Conservation (phyloP, 2,113 vertebrate genomes). For the Hemichromis elongatus region DNA sequence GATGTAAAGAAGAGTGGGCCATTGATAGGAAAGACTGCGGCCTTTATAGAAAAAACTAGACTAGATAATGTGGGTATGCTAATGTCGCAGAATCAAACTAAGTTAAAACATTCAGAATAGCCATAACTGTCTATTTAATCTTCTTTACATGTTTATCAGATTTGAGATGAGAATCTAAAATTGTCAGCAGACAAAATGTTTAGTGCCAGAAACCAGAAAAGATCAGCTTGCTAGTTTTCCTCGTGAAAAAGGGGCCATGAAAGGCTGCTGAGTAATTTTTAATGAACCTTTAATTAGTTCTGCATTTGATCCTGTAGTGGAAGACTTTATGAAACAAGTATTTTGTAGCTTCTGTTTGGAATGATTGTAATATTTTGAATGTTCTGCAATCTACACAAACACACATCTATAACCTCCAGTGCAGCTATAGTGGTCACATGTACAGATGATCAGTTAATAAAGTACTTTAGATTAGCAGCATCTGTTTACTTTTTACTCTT, state of each 20-base stretch:
- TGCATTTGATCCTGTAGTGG: fast-evolving
- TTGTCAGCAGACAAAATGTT: background rate
- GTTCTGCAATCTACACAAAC: background rate
- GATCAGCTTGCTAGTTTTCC: background rate
- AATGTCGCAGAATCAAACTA: fast-evolving
- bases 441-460: background rate
- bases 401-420: background rate
- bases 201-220: background rate
- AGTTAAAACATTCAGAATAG: background rate
- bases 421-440: background rate
- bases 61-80: background rate
- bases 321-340: background rate
- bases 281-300: background rate
- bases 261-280: background rate
- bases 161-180: background rate
- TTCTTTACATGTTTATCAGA: background rate
- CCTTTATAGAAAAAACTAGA: background rate
- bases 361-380: background rate
- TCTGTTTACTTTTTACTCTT: background rate
- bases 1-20: background rate
- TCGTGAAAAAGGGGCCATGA: fast-evolving
- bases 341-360: background rate
- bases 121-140: fast-evolving
- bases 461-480: background rate
- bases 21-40: background rate